Conservation (phyloP, 2,797 vertebrate genomes). For the Bufotes viridis region DNA sequence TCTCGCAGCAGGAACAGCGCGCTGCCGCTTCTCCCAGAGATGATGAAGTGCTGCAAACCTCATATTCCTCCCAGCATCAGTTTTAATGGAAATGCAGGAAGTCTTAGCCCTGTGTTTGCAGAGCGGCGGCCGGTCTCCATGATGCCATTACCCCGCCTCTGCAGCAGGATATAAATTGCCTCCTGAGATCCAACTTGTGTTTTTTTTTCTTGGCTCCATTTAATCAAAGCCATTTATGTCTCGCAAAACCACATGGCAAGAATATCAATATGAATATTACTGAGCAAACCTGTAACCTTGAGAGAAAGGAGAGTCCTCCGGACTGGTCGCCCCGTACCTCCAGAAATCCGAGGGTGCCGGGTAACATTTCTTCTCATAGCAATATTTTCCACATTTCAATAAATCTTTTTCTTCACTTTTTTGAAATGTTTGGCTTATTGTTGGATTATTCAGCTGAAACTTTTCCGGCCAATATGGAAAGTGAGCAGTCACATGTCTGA, state of each 20-base stretch:
- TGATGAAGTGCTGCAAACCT: not conserved
- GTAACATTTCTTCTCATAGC: not conserved
- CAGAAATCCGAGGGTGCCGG: not conserved
- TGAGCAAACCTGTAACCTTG: constrained; percentile 43
- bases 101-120: not conserved
- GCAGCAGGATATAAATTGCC: constrained; percentile 51
- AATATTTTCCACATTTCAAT: not conserved
- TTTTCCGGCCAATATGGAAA: too few species aligned
- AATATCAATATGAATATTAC: constrained; percentile 58
- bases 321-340: not conserved
- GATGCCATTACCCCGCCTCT: constrained; percentile 6
- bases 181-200: constrained; percentile 1
- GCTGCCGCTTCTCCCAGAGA: not conserved
- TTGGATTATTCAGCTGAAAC: too few species aligned
- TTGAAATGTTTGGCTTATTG: too few species aligned
- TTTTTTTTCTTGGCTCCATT: constrained; percentile 54
- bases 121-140: not conserved
- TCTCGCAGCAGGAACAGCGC: not conserved
- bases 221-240: constrained; percentile 56
- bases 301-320: not conserved
- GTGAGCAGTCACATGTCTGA: too few species aligned
- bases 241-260: constrained; percentile 38
- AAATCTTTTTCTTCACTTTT: too few species aligned
- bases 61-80: not conserved
- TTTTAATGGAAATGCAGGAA: constrained; percentile 34